Evolutionary conservation across 2,113 vertebrate species (phyloP).

Genomic region (Setophaga petechia): DNA sequence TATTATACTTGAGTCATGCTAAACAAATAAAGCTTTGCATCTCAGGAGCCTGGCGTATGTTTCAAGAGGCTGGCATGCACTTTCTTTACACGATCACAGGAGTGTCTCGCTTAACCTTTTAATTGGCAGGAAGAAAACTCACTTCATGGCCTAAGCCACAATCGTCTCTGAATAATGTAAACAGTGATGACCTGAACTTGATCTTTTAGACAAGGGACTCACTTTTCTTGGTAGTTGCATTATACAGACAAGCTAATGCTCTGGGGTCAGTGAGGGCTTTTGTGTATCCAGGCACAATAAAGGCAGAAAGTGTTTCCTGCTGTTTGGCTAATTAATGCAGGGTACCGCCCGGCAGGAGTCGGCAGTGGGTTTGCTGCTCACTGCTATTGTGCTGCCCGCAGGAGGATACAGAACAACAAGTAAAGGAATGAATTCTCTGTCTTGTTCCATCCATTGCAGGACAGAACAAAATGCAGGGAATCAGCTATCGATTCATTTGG

Average conservation of each 20-base stretch:
- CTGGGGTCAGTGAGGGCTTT: background rate
- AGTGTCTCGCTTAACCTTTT: slow-evolving; percentile 31
- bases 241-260: slow-evolving; percentile 10
- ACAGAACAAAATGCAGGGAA: background rate
- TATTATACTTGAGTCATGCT: slow-evolving; percentile 31
- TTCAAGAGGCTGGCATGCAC: background rate
- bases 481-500: background rate
- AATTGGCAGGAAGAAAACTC: slow-evolving; percentile 38
- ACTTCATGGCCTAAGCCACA: background rate
- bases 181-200: slow-evolving; percentile 57
- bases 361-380: background rate
- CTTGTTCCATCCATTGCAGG: background rate
- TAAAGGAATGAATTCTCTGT: background rate
- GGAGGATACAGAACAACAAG: background rate
- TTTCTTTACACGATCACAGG: background rate
- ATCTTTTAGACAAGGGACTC: slow-evolving; percentile 45
- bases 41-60: background rate
- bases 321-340: slow-evolving; percentile 52
- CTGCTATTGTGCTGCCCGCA: background rate
- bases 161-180: slow-evolving; percentile 1
- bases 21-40: slow-evolving; percentile 26
- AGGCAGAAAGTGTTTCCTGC: slow-evolving; percentile 35
- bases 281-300: slow-evolving; percentile 30
- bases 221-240: background rate
- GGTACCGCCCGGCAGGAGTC: background rate